Conservation (phyloP, 1,140 invertebrate genomes). For the Elysia chlorotica region DNA sequence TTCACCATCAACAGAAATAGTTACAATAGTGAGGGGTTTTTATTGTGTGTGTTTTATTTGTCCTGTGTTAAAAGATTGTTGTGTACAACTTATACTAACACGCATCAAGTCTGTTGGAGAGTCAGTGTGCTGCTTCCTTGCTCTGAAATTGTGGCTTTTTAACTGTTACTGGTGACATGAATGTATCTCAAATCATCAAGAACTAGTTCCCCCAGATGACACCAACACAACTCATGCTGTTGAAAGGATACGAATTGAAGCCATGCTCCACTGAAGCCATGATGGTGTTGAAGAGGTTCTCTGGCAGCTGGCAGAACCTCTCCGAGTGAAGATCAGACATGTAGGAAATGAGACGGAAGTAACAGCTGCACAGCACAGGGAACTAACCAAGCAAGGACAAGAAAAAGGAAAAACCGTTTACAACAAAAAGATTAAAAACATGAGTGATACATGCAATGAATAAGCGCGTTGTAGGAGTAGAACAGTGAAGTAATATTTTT, state of each 20-base stretch:
- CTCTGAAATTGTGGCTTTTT: background rate
- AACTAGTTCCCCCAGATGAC: background rate
- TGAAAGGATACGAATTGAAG: slow-evolving; percentile 66
- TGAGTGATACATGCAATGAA: too few relatives aligned
- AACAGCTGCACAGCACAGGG: slow-evolving; percentile 71
- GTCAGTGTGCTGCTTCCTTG: background rate
- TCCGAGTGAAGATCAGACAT: slow-evolving; percentile 74
- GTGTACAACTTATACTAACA: background rate
- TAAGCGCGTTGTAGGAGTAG: too few relatives aligned
- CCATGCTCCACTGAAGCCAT: slow-evolving; percentile 73
- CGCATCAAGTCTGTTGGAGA: background rate
- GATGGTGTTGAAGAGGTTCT: slow-evolving; percentile 68
- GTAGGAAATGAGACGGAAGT: slow-evolving; percentile 71
- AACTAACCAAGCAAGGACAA: too few relatives aligned
- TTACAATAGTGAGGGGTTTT: too few relatives aligned
- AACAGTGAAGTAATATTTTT: too few relatives aligned
- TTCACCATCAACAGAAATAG: too few relatives aligned
- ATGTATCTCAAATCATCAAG: background rate
- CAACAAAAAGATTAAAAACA: too few relatives aligned
- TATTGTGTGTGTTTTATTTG: too few relatives aligned
- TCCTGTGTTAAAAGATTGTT: background rate
- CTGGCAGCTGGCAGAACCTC: slow-evolving; percentile 66
- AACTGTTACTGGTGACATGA: background rate
- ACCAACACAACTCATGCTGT: background rate
- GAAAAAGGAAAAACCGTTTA: too few relatives aligned